Evolutionary conservation across 2,113 vertebrate genomes (phyloP).

Genomic region (Pteronura brasiliensis): DNA sequence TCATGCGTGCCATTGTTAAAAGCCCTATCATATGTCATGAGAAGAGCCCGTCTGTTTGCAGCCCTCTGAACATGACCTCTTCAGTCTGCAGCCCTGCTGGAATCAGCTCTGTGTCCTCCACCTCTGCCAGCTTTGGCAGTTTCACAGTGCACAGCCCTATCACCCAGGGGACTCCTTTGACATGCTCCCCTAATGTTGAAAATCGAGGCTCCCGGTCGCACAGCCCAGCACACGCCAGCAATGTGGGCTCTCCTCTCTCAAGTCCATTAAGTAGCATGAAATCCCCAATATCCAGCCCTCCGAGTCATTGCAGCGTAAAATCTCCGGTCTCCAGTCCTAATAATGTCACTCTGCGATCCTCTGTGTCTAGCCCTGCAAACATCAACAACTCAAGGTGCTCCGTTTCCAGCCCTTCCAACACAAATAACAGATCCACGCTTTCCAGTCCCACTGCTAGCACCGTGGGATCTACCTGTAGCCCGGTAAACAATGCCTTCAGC

Average conservation of each 20-base stretch:
- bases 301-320: constrained; percentile 94
- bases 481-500: constrained; percentile 79
- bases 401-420: constrained; percentile 92
- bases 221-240: constrained; percentile 92
- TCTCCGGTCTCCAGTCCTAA: constrained; percentile 93
- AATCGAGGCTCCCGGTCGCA: constrained; percentile 89
- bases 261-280: constrained; percentile 96
- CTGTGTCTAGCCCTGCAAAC: constrained; percentile 92
- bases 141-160: constrained; percentile 89
- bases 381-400: constrained; percentile 90
- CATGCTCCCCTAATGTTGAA: constrained; percentile 86
- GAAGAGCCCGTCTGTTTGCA: constrained; percentile 88
- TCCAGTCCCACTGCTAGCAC: constrained; percentile 86
- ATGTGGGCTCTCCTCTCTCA: constrained; percentile 92
- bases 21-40: constrained; percentile 84
- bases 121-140: constrained; percentile 90
- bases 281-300: constrained; percentile 96
- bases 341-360: constrained; percentile 86
- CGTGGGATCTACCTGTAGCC: constrained; percentile 87
- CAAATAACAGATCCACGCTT: constrained; percentile 86
- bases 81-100: constrained; percentile 87
- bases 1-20: constrained; percentile 83
- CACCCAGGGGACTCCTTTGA: constrained; percentile 87
- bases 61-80: constrained; percentile 88
- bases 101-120: constrained; percentile 93